Percentiles rank a stretch among this genome's conserved stretches.
These are phyloP conservation scores for Oreochromis grahami DNA, from an alignment of 2,797 vertebrate genomes.

Conservation along the genomic window DNA sequence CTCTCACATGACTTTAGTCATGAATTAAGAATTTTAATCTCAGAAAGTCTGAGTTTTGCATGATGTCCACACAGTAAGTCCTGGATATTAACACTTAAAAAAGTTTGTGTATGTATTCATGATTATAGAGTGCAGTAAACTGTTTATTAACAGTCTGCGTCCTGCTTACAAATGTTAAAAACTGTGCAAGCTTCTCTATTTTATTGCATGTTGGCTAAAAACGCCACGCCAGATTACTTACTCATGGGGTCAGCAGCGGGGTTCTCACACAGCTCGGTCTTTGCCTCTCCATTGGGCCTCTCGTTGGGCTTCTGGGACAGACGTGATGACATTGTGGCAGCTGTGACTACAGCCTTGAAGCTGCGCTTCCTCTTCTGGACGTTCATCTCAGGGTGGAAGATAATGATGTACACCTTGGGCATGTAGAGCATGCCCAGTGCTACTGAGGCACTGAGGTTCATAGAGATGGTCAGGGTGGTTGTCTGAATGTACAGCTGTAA, in stretches of 20 bases:
- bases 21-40: not conserved
- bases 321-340: constrained; percentile 96
- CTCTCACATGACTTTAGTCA: not conserved
- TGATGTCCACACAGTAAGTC: not conserved
- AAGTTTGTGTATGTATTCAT: not conserved
- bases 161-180: not conserved
- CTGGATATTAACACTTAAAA: not conserved
- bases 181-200: not conserved
- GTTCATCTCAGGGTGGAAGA: constrained; percentile 98
- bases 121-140: not conserved
- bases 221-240: constrained; percentile 30
- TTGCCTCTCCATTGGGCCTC: constrained; percentile 96
- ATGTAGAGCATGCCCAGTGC: constrained; percentile 99
- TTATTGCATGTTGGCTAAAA: not conserved
- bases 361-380: constrained; percentile 98
- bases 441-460: constrained; percentile 98
- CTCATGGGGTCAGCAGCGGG: constrained; percentile 71
- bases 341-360: constrained; percentile 98
- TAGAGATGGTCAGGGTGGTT: constrained; percentile 97
- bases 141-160: not conserved
- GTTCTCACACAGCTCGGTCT: constrained; percentile 96
- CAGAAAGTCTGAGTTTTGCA: not conserved
- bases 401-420: constrained; percentile 99
- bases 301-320: constrained; percentile 94
- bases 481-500: constrained; percentile 97